phyloP scores from a whole-genome alignment of 2,888 invertebrate genomes.

The Nesidiocoris tenuis region DNA sequence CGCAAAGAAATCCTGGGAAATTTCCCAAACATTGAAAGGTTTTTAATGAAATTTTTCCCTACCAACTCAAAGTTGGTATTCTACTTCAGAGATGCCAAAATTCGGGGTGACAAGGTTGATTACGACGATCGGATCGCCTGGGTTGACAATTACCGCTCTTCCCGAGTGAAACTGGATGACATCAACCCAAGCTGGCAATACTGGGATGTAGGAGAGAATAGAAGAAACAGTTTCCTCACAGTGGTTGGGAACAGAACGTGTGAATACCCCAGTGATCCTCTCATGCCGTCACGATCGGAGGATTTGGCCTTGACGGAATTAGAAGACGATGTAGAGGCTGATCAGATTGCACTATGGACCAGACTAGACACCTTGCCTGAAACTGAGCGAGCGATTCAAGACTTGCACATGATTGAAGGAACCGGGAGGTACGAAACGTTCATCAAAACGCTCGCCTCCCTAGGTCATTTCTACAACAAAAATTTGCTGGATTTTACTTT shows the following conservation, averaged over 20 bases:
- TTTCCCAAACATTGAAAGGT: background rate
- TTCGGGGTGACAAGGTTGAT: background rate
- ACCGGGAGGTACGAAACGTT: background rate
- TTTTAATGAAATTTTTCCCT: background rate
- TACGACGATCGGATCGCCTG: background rate
- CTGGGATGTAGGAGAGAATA: background rate
- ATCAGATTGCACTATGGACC: background rate
- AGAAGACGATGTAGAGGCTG: background rate
- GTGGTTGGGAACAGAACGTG: background rate
- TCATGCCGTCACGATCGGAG: background rate
- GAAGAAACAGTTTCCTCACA: background rate
- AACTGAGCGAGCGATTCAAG: background rate
- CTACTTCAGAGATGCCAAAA: background rate
- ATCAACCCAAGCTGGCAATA: background rate
- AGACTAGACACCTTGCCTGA: background rate
- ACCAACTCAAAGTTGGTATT: conserved; percentile 1
- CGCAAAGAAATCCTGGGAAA: background rate
- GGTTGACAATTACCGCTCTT: background rate
- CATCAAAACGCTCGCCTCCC: background rate
- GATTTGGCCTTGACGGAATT: too few relatives aligned
- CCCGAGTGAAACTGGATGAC: background rate
- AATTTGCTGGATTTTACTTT: background rate
- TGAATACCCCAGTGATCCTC: background rate
- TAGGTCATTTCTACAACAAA: background rate
- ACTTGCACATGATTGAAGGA: background rate